Evolutionary conservation across 2,113 vertebrate genomes (phyloP), one percentile per base, ranked within the genome.

Genomic region (Numenius arquata): DNA sequence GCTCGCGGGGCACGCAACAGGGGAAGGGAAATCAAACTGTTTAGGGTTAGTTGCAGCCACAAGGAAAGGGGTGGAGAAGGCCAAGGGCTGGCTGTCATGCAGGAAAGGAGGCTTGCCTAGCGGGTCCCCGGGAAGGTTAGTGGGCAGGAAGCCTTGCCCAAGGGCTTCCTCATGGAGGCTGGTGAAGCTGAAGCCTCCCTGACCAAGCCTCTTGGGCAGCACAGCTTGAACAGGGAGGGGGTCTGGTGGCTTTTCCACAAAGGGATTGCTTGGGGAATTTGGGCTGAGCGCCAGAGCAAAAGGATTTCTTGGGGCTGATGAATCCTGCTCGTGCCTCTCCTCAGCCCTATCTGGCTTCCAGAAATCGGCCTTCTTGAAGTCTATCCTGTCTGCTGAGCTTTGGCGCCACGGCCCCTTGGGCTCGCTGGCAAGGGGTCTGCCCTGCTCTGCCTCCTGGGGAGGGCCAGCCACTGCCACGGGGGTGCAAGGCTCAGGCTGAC

Each of bases 41-140:
- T 96, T n/a, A 85, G 93, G 89, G 97, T 95, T 94, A 88, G 94
- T 89, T 38, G 94, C 96, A 91, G 98, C 97, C 96, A 88, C 90
- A 2, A 89, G 96, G 95, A 97, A 93, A 82, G 98, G 97, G 89
- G 98, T 97, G 96, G 97, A 98, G 89, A 97, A 96, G 89, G 98
- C 98, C 97, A 97, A 71, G 88, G 98, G 97, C 94, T 89, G 97
- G 97, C 83, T 95, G 76, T 79, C 97, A 93, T 98, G 98, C 91
- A 81, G 96, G 94, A 90, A 56, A 85, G 95, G 92, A 68, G 89
- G 88, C 12, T 87, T 95, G 85, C 85, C 95, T 67, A 84, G 73
- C 88, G 85, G 95, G 94, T 89, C 45, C 18, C 81, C 26, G 4
- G 97, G 97, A 76, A 74, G 97, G 41, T 96, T 97, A 87, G 96